A percentile compares a stretch with the other conserved stretches of the same genome.
phyloP scores from a whole-genome alignment of 2,797 vertebrate species.

The Macroramphosus scolopax region DNA sequence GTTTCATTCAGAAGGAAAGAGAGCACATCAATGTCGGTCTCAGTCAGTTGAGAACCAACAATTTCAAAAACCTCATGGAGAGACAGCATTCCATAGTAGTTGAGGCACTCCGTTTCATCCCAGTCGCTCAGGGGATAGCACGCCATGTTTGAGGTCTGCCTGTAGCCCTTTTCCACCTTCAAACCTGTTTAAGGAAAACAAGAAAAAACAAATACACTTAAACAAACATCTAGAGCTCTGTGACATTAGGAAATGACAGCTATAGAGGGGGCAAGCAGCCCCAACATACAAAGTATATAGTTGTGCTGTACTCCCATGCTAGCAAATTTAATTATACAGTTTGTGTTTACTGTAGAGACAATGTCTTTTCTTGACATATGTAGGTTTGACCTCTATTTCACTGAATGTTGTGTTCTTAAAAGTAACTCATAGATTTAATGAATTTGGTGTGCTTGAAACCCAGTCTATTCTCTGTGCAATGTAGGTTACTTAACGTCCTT shows the following conservation, averaged over 20 bases:
- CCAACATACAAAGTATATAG: too few relatives aligned
- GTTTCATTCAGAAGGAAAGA: slow-evolving; percentile 87
- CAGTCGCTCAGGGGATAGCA: slow-evolving; percentile 70
- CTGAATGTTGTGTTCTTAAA: too few relatives aligned
- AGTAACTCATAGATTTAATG: too few relatives aligned
- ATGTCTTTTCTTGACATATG: too few relatives aligned
- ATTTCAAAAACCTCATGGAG: slow-evolving; percentile 88
- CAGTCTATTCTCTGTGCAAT: too few relatives aligned
- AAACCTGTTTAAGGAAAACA: slow-evolving; percentile 5
- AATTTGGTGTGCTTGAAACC: too few relatives aligned
- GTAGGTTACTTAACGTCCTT: too few relatives aligned
- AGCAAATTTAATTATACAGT: not conserved
- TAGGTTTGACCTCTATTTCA: too few relatives aligned
- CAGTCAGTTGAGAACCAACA: slow-evolving; percentile 88
- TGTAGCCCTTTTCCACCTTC: slow-evolving; percentile 12
- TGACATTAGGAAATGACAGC: not conserved
- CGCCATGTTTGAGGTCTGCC: slow-evolving; percentile 60
- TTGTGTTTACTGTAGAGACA: too few relatives aligned
- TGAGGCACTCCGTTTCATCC: slow-evolving; percentile 88
- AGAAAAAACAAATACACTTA: not conserved
- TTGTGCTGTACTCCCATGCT: not conserved
- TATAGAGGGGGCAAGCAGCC: not conserved
- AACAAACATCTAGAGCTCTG: not conserved
- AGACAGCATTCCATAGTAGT: slow-evolving; percentile 88
- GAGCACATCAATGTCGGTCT: slow-evolving; percentile 84